These are phyloP conservation scores for Gallinago undulata DNA, from an alignment of 2,113 vertebrate species.

Conservation along the genomic window DNA sequence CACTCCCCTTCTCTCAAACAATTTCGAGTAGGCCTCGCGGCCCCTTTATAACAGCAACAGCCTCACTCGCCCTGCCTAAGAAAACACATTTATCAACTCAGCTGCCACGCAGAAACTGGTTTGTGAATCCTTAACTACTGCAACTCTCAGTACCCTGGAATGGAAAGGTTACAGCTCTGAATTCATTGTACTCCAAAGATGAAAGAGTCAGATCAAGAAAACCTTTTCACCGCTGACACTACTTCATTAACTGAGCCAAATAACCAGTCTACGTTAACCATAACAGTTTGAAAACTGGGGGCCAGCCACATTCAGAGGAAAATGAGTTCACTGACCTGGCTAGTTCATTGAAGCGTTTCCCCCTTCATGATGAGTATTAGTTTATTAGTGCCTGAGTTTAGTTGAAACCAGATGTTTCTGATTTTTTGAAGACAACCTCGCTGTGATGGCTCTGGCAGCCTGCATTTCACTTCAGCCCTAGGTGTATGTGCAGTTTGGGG, in stretches of 20 bases:
- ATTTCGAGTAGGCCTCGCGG: background rate
- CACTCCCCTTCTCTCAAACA: background rate
- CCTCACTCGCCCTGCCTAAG: background rate
- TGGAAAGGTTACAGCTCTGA: background rate
- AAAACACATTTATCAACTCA: background rate
- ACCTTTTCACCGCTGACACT: background rate
- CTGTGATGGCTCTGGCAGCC: background rate
- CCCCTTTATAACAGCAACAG: background rate
- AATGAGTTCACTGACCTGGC: slow-evolving; percentile 36
- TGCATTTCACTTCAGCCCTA: background rate
- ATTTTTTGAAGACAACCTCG: background rate
- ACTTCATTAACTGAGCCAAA: background rate
- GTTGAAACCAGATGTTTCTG: slow-evolving; percentile 46
- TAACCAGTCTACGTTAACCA: background rate
- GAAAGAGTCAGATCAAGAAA: background rate
- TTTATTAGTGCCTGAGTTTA: slow-evolving; percentile 31
- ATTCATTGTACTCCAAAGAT: background rate
- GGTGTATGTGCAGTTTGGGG: background rate
- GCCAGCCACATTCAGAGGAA: background rate
- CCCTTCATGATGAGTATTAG: slow-evolving; percentile 9
- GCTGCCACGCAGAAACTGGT: background rate
- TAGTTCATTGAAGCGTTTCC: slow-evolving; percentile 26
- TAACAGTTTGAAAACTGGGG: background rate
- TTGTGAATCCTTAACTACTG: background rate
- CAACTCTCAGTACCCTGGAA: background rate